Percentiles rank a stretch among this genome's conserved stretches.
Conservation (phyloP, 1,140 invertebrate species). For the Drosophila orena region DNA sequence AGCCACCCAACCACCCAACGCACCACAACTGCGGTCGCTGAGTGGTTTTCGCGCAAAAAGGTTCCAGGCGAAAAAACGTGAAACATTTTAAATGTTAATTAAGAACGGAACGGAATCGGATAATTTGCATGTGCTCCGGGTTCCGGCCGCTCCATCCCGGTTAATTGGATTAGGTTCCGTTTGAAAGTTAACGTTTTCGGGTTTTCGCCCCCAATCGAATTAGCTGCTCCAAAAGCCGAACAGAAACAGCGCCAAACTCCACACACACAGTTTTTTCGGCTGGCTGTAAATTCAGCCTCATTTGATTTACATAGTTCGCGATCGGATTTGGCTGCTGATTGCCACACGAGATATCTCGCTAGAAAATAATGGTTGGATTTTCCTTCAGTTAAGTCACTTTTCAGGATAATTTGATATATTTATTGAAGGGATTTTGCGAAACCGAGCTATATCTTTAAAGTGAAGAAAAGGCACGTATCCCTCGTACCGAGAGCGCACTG, state of each 20-base stretch:
- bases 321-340: conserved; percentile 30
- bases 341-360: conserved; percentile 8
- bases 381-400: too few species aligned
- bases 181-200: conserved; percentile 33
- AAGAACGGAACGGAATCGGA: conserved; percentile 45
- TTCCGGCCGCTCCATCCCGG: conserved; percentile 5
- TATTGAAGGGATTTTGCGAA: too few species aligned
- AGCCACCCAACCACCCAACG: background rate
- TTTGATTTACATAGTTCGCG: conserved; percentile 24
- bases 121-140: conserved; percentile 52
- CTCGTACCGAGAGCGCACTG: background rate
- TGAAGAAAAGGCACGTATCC: background rate
- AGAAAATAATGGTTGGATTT: too few species aligned
- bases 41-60: conserved; percentile 36
- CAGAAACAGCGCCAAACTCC: background rate
- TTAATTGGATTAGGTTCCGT: conserved; percentile 57
- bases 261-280: conserved; percentile 6
- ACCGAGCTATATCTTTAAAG: too few species aligned
- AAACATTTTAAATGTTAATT: conserved; percentile 79
- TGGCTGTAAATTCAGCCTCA: conserved; percentile 17
- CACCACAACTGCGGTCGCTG: conserved; percentile 22
- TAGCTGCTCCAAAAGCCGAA: conserved; percentile 9
- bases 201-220: conserved; percentile 34
- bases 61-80: conserved; percentile 32
- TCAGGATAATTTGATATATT: too few species aligned